Conservation (phyloP, 2,113 vertebrate genomes). For the Siphamia tubifer region DNA sequence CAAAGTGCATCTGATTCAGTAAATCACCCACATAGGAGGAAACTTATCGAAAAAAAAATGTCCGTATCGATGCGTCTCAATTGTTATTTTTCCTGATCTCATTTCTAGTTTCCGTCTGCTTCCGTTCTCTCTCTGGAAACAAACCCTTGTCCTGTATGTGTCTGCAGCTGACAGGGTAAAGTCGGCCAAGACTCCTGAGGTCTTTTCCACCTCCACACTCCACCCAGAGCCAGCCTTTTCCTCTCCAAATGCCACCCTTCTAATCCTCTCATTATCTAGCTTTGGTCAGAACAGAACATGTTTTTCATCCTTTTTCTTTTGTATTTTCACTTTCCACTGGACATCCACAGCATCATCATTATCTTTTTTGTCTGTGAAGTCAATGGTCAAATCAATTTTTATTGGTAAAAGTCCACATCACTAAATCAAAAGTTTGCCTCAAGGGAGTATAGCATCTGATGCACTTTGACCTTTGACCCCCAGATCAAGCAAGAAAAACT, state of each 20-base stretch:
- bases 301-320: too few relatives aligned
- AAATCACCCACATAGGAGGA: background rate
- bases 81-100: background rate
- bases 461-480: too few relatives aligned
- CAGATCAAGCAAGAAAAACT: too few relatives aligned
- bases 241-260: background rate
- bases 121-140: background rate
- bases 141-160: constrained; percentile 7
- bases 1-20: too few relatives aligned
- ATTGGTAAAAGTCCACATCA: too few relatives aligned
- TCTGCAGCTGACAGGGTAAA: constrained; percentile 18
- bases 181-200: constrained; percentile 35
- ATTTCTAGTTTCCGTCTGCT: background rate
- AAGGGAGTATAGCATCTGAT: too few relatives aligned
- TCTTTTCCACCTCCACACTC: constrained; percentile 13
- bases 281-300: background rate
- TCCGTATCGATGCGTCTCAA: too few relatives aligned
- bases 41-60: background rate
- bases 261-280: background rate
- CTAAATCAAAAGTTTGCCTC: too few relatives aligned
- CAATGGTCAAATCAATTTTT: too few relatives aligned
- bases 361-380: too few relatives aligned
- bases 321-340: too few relatives aligned
- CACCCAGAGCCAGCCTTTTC: background rate
- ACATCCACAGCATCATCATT: too few relatives aligned